Percentiles rank a stretch among this genome's conserved stretches.
phyloP scores from a whole-genome alignment of 2,113 vertebrate species.

The Mobula birostris region DNA sequence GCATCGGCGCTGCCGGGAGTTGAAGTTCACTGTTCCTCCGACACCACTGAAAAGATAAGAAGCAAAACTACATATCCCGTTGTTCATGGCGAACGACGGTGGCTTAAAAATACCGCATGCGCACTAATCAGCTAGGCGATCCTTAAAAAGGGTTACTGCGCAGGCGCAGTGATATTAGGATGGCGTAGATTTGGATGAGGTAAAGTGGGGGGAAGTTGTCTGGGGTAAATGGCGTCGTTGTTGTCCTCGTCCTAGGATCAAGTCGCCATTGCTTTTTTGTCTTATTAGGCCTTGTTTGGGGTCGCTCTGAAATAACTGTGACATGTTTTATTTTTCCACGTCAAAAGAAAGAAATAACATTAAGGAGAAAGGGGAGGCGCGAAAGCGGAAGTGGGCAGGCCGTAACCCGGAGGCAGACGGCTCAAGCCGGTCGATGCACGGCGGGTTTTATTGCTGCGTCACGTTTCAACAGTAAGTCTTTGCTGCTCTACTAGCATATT shows the following conservation, averaged over 20 bases:
- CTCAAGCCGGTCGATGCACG: not conserved
- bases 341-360: not conserved
- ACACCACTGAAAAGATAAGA: too few species aligned
- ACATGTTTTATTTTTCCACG: not conserved
- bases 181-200: conserved; percentile 20
- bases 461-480: not conserved
- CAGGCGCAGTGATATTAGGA: conserved; percentile 24
- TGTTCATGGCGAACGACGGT: not conserved
- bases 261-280: not conserved
- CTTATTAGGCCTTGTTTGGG: not conserved
- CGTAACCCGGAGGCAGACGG: not conserved
- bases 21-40: not conserved
- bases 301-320: not conserved
- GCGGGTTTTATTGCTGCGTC: not conserved
- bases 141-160: conserved; percentile 31
- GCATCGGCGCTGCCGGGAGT: not conserved
- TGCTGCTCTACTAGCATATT: too few species aligned
- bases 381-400: conserved; percentile 19
- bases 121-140: not conserved
- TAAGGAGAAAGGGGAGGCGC: too few species aligned
- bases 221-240: not conserved
- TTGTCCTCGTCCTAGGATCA: too few species aligned
- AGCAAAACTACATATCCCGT: not conserved
- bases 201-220: not conserved
- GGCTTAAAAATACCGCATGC: not conserved